phyloP scores from a whole-genome alignment of 2,113 vertebrate species.

The Pseudonaja textilis region DNA sequence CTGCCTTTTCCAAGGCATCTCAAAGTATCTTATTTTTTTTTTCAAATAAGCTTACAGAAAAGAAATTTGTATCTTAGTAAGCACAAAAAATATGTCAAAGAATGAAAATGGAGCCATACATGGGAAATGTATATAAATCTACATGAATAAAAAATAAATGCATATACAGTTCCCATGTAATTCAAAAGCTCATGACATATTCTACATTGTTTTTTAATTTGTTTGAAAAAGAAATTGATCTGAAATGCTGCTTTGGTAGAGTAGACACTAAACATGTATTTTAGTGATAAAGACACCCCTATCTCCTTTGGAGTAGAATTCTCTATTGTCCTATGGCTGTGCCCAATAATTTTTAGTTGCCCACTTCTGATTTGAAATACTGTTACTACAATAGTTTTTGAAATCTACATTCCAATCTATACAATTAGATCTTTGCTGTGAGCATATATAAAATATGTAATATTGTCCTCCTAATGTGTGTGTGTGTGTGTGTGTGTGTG shows the following conservation, averaged over 20 bases:
- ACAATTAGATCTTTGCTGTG: too few relatives aligned
- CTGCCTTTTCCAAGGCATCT: background rate
- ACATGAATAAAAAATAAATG: background rate
- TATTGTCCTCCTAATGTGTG: too few relatives aligned
- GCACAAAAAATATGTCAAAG: background rate
- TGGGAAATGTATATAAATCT: background rate
- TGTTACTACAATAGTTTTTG: constrained; percentile 68
- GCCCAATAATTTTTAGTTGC: constrained; percentile 46
- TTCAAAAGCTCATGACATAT: background rate
- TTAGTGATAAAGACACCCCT: background rate
- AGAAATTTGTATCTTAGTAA: background rate
- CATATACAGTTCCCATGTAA: background rate
- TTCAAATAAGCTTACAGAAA: background rate
- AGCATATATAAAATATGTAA: too few relatives aligned
- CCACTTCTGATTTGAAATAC: constrained; percentile 64
- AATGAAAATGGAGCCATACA: background rate
- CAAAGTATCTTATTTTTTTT: background rate
- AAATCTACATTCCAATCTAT: constrained; percentile 63
- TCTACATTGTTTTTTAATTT: background rate
- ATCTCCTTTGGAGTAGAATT: background rate
- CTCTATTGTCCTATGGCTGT: constrained; percentile 14
- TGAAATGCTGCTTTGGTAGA: background rate
- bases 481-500: too few relatives aligned
- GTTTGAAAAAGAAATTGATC: background rate
- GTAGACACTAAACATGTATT: background rate